Base-by-base conservation (phyloP, 2,113 vertebrate species). In the Salvelinus namaycush region DNA sequence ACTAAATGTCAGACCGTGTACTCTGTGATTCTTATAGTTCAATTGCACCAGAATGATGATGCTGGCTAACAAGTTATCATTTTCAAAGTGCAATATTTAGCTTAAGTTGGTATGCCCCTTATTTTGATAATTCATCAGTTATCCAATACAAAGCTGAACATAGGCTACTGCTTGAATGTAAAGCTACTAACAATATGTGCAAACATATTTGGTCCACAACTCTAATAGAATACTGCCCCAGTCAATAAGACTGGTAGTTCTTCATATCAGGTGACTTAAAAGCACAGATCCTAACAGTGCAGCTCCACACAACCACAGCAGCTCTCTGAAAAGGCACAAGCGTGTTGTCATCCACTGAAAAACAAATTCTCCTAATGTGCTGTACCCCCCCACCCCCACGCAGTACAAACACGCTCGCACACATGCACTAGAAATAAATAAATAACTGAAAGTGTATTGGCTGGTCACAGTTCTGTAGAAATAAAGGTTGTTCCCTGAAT, bases 391-490 rank as follows among this genome's bases (percentile, higher is more conserved):
- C 73, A 48, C 9, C 5, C 65, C 59, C 8, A 20, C 44, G 76
- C 72, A 68, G 8, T 70, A 54, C 14, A 62, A 48, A 62, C 26
- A 70, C 44, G 44, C 16, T 44, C 73, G 11, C 11, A 14, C 65
- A 69, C 5, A 6, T 44, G 77, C 73, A 11, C 49, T 29, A 85
- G 89, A 86, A 90, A 91, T 86, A 90, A 90, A 91, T 92, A 92
- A 90, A 86, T 89, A 87, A 18, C 68, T 49, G 18, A 77, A 66
- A 68, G 64, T 62, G 22, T 59, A 80, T 84, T 72, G 64, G 72
- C 72, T 44, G 48, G 64, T 74, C 74, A 64, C 27, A 79, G 67
- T 89, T 74, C 60, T 31, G 54, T 72, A 72, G 11, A 73, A 29
- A 72, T 59, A 73, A 44, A 39, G 44, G 44, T 57, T 78, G 72